Evolutionary conservation across 2,888 invertebrate genomes (phyloP), one percentile per base, ranked within the genome.

Genomic region (Athetis lepigone): DNA sequence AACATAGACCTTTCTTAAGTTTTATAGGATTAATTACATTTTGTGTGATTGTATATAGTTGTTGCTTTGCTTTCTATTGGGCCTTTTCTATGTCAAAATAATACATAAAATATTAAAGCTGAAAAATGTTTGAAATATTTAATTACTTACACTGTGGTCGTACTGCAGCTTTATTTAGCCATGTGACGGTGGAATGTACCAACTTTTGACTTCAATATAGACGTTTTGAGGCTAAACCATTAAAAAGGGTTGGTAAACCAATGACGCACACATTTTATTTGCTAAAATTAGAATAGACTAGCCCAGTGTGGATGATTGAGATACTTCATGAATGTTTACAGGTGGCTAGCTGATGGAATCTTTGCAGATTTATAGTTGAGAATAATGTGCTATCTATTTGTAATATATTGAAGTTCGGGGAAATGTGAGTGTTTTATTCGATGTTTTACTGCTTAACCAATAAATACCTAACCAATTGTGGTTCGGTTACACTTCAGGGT

Each of bases 151-250:
- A 4, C 60, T 60, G 61, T 60, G 70, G 61, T n/a, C 37, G 13
- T 47, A 8, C 11, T 42, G 6, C 27, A 36, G 1, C 2, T 56
- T 8, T 2, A 19, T 9, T 4, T 29, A 67, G 19, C 16, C 33
- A 2, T n/a, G 2, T 19, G 2, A 11, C 5, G 7, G 19, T 8
- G n/a, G 13, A 45, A 69, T 33, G 19, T 57, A 6, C 18, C 8
- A 45, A 58, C 25, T 19, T 68, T 45, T 64, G 25, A 45, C 45
- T 33, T 64, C n/a, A 25, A 68, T 33, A 66, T 42, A 45, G 25
- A 58, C 8, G 13, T 29, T 57, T 43, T 39, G 23, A 45, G 59
- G 19, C 45, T 27, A 27, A 27, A 16, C 21, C 45, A 25, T 25
- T 19, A 25, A 16, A 25, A 5, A 58, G 45, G 37, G 29, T 7